Percentiles rank a stretch among this genome's conserved stretches.
Conservation (phyloP, 2,797 vertebrate species). For the Valencia hispanica region DNA sequence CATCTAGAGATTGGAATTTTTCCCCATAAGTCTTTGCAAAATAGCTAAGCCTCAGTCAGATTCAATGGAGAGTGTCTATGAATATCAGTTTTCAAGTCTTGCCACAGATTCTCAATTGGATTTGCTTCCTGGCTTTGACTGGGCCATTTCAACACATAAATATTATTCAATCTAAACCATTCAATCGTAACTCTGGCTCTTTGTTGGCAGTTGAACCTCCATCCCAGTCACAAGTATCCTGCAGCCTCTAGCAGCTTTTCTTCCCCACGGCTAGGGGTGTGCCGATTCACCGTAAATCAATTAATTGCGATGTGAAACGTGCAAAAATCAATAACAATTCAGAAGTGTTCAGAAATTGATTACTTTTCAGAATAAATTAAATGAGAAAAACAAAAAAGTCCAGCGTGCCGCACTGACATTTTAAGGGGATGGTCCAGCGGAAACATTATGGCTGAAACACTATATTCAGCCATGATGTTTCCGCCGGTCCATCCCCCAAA, state of each 20-base stretch:
- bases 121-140: neutral
- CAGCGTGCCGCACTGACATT: no score
- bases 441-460: no score
- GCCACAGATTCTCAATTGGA: neutral
- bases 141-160: neutral
- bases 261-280: neutral
- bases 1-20: no score
- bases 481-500: no score
- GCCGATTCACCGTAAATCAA: no score
- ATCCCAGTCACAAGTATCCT: neutral
- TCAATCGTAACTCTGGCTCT: neutral
- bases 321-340: no score
- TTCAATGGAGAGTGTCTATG: neutral
- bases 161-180: neutral
- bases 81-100: neutral
- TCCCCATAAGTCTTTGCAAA: neutral
- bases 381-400: no score
- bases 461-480: no score
- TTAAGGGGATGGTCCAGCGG: no score
- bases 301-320: no score
- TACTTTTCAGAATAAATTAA: no score
- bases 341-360: no score
- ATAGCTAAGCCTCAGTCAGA: neutral
- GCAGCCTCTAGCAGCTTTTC: neutral
- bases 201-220: neutral